Conservation (phyloP, 2,113 vertebrate species). For the Equus przewalskii region DNA sequence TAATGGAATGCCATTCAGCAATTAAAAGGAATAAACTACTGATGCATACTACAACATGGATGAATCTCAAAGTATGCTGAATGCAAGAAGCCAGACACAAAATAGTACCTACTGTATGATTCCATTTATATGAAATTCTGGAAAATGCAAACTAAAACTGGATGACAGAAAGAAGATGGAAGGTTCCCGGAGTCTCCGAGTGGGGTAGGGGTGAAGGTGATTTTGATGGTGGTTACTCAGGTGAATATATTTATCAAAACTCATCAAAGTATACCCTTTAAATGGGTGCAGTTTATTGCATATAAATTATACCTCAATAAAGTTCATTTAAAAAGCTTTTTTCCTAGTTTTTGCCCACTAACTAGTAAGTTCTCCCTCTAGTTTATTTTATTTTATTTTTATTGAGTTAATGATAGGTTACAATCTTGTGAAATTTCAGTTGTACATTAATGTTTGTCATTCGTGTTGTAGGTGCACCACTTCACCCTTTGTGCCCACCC, state of each 20-base stretch:
- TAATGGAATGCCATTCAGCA: background rate
- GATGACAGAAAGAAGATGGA: background rate
- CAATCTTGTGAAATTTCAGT: no score
- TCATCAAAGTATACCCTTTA: background rate
- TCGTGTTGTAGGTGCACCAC: no score
- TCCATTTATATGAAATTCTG: conserved; percentile 10
- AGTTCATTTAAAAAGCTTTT: background rate
- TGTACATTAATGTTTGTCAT: no score
- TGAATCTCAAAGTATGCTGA: background rate
- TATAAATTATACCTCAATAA: background rate
- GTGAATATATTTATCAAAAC: conserved; percentile 3
- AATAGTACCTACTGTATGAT: background rate
- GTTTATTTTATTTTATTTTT: background rate
- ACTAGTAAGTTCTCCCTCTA: background rate
- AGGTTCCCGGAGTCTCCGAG: background rate
- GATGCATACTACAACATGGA: background rate
- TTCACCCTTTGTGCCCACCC: no score
- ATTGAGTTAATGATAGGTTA: no score
- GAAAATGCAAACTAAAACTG: background rate
- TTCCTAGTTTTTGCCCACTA: background rate
- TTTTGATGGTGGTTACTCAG: background rate
- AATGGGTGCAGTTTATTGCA: background rate
- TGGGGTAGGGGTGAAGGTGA: background rate
- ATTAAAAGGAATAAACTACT: background rate
- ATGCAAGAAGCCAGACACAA: background rate